Evolutionary conservation across 2,888 invertebrate genomes (phyloP).

Genomic region (Julus scandinavius): DNA sequence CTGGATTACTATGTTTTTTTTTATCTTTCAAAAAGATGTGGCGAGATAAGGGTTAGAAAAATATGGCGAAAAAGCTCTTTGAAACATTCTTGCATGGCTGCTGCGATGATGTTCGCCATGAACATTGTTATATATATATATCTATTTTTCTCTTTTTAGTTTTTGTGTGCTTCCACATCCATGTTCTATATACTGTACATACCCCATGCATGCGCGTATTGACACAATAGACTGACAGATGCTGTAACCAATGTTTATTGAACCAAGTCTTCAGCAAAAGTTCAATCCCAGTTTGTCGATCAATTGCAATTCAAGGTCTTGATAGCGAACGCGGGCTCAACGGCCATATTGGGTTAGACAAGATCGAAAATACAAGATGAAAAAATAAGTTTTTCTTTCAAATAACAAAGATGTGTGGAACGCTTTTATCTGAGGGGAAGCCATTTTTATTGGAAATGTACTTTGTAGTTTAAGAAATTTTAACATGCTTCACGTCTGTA

Average conservation of each 20-base stretch:
- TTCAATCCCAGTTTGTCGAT: constrained; percentile 33
- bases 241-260: constrained; percentile 33
- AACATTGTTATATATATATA: constrained; percentile 24
- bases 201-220: constrained; percentile 19
- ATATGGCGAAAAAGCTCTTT: not conserved
- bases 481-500: too few species aligned
- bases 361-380: not conserved
- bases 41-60: constrained; percentile 21
- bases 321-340: not conserved
- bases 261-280: constrained; percentile 16
- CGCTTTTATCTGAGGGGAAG: too few species aligned
- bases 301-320: constrained; percentile 20
- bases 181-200: not conserved
- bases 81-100: constrained; percentile 14
- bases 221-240: constrained; percentile 33
- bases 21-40: not conserved
- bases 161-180: not conserved
- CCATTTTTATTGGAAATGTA: too few species aligned
- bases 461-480: too few species aligned
- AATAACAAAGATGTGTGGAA: too few species aligned
- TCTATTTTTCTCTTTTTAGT: not conserved
- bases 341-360: not conserved
- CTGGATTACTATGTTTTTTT: not conserved
- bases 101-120: not conserved
- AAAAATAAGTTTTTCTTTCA: too few species aligned